Percentiles rank a stretch among this genome's conserved stretches.
These are phyloP conservation scores for Danionella cerebrum DNA, from an alignment of 2,113 vertebrate species.

Conservation along the genomic window DNA sequence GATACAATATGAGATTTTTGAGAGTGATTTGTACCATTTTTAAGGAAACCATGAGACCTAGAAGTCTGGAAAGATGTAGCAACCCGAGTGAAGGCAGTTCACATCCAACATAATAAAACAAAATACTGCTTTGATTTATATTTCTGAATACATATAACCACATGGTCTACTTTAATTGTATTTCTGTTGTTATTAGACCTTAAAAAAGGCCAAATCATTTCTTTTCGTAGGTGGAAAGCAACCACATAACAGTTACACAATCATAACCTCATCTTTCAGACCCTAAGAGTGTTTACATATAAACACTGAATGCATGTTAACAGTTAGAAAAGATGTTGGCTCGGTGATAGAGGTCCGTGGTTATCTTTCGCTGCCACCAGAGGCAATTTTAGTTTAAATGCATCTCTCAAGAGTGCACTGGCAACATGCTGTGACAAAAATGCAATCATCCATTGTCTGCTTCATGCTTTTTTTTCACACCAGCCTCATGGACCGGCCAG, in stretches of 20 bases:
- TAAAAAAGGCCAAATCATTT: background rate
- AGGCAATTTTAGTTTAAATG: constrained; percentile 40
- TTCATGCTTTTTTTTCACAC: constrained; percentile 25
- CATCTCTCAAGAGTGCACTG: constrained; percentile 31
- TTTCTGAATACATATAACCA: no score
- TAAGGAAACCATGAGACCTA: no score
- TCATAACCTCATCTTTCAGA: background rate
- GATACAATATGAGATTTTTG: no score
- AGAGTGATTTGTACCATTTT: no score
- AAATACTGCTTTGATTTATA: no score
- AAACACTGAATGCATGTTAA: constrained; percentile 12
- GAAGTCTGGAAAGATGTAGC: no score
- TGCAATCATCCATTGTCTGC: constrained; percentile 36
- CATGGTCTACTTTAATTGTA: no score
- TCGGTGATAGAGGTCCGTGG: constrained; percentile 1
- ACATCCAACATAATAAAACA: no score
- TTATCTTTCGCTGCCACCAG: constrained; percentile 36
- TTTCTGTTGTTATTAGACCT: no score
- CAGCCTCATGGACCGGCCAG: constrained; percentile 21
- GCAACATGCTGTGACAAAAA: constrained; percentile 29
- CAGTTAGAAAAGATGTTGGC: constrained; percentile 4
- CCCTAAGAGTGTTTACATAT: constrained; percentile 1
- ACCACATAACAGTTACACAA: background rate
- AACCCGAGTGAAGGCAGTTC: no score
- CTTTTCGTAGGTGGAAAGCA: background rate